These are phyloP conservation scores for Sylvietta virens DNA, from an alignment of 2,113 vertebrate species.

Conservation along the genomic window DNA sequence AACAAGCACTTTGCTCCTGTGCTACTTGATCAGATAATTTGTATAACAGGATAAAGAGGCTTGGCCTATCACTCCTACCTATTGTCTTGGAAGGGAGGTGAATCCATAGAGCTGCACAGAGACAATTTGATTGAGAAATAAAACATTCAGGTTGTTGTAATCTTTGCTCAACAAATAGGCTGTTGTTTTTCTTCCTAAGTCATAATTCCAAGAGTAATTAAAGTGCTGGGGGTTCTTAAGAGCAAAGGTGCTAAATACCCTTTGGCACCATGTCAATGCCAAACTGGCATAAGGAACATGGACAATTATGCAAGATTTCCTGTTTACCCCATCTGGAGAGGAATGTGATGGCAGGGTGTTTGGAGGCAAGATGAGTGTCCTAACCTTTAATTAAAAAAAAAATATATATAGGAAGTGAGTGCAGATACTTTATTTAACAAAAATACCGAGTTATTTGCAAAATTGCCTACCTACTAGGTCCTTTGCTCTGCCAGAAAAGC, in stretches of 20 bases:
- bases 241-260: background rate
- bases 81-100: background rate
- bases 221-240: background rate
- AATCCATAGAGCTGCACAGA: background rate
- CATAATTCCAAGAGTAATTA: slow-evolving; percentile 14
- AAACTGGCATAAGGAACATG: background rate
- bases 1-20: background rate
- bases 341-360: background rate
- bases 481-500: background rate
- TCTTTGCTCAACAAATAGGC: background rate
- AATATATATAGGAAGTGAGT: background rate
- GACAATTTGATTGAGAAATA: background rate
- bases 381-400: background rate
- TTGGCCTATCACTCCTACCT: background rate
- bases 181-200: background rate
- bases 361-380: background rate
- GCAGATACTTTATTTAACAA: background rate
- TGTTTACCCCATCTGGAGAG: slow-evolving; percentile 23
- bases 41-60: background rate
- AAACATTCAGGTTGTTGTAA: background rate
- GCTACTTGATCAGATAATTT: background rate
- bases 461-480: background rate
- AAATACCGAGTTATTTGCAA: background rate
- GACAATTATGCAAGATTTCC: slow-evolving; percentile 36
- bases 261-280: background rate